Percentiles rank a stretch among this genome's conserved stretches.
Evolutionary conservation across 2,888 invertebrate species (phyloP).

Genomic region (Drosophila putrida): DNA sequence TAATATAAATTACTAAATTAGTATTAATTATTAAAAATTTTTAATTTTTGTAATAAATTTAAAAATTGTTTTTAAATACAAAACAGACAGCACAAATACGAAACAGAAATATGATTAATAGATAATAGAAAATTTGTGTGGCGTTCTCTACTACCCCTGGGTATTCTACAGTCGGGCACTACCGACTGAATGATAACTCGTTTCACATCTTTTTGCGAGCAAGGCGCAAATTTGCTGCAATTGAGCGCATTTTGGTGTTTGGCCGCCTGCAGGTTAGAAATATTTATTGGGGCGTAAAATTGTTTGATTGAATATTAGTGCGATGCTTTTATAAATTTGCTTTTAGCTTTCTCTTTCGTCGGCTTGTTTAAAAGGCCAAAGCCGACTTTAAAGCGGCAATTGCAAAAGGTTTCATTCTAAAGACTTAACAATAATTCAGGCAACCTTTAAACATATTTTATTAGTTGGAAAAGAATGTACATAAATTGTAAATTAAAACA

Average conservation of each 20-base stretch:
- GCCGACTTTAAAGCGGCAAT: constrained; percentile 16
- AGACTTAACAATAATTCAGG: background rate
- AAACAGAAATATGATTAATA: too few relatives aligned
- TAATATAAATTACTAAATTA: too few relatives aligned
- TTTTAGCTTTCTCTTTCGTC: constrained; percentile 37
- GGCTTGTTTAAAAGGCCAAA: constrained; percentile 14
- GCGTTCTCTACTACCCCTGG: too few relatives aligned
- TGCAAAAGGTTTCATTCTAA: background rate
- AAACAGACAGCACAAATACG: too few relatives aligned
- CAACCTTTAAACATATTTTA: too few relatives aligned
- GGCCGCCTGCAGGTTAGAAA: constrained; percentile 65
- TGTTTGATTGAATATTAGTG: constrained; percentile 80
- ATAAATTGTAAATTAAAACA: background rate
- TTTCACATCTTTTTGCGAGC: constrained; percentile 14
- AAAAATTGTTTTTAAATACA: too few relatives aligned
- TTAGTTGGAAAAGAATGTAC: background rate
- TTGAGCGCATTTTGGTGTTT: constrained; percentile 61
- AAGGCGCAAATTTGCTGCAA: constrained; percentile 72
- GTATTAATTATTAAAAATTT: too few relatives aligned
- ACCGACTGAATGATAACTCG: too few relatives aligned
- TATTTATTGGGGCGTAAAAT: constrained; percentile 75
- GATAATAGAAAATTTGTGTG: too few relatives aligned
- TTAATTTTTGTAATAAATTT: too few relatives aligned
- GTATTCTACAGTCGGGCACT: too few relatives aligned
- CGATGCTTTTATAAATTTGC: constrained; percentile 37